Base-by-base conservation (phyloP, 2,797 vertebrate species). In the Bradypodion ventrale region DNA sequence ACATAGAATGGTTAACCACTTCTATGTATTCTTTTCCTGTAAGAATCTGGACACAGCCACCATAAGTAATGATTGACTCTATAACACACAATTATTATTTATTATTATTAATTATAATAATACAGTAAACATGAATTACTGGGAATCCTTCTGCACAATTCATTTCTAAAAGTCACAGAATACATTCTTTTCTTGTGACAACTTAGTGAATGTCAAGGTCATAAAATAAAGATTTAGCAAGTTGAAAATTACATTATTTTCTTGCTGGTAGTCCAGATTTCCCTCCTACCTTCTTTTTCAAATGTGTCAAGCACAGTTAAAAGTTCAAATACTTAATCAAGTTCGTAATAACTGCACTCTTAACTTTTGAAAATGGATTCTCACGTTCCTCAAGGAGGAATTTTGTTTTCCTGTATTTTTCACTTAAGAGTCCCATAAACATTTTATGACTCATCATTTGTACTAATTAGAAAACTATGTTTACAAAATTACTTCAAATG, bases 401-500 rank as follows among this genome's bases (percentile, higher is more conserved):
- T 62, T 89, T 42, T n/a, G 32, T 29, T 1, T 75, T 82, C 52
- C 70, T 65, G 69, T 78, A 78, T 78, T 74, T 79, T 0, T 56
- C 68, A 89, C 49, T 68, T 73, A 76, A 66, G 13, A 59, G 35
- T 32, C 75, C 80, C 75, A 91, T 84, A 88, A 1, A n/a, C 66
- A 37, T 88, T 84, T 69, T 52, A 91, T 85, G 13, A 1, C 0
- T 0, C 2, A 85, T 44, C 21, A 59, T 76, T 12, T 10, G 56
- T 83, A 75, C 21, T 91, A 87, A 83, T 62, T 89, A 87, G 89
- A 90, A 72, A 15, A 44, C 4, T 2, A 12, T 46, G 87, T 83
- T 75, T 82, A 75, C 35, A 85, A 83, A 62, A 84, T 77, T 75
- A 89, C 81, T 85, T 84, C 49, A 83, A 78, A 42, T 69, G 32